phyloP scores from a whole-genome alignment of 2,888 invertebrate species.

The Chloroclysta siterata region DNA sequence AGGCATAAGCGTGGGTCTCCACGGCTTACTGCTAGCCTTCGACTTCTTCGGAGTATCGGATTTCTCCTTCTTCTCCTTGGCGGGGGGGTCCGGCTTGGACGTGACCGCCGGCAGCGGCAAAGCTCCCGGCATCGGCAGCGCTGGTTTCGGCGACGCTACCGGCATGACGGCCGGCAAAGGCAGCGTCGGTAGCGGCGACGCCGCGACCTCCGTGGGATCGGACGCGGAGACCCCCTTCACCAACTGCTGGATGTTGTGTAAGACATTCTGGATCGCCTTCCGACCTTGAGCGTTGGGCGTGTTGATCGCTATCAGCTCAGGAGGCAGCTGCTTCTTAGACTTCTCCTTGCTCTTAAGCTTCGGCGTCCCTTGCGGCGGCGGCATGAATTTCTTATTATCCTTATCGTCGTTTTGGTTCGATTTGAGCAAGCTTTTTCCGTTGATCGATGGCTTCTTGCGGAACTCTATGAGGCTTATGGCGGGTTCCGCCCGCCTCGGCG shows the following conservation, averaged over 20 bases:
- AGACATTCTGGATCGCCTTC: conserved; percentile 76
- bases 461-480: conserved; percentile 74
- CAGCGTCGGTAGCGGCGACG: conserved; percentile 61
- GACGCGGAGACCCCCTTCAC: conserved; percentile 78
- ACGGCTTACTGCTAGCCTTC: conserved; percentile 86
- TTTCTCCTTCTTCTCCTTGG: conserved; percentile 70
- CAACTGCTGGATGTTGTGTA: conserved; percentile 79
- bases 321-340: conserved; percentile 74
- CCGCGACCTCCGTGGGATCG: conserved; percentile 75
- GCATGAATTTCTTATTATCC: conserved; percentile 66
- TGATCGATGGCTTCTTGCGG: conserved; percentile 72
- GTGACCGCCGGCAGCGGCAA: conserved; percentile 2
- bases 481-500: conserved; percentile 61
- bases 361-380: conserved; percentile 62
- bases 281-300: conserved; percentile 77
- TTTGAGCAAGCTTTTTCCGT: conserved; percentile 77
- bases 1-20: conserved; percentile 90
- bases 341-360: conserved; percentile 68
- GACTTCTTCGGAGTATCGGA: conserved; percentile 70
- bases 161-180: conserved; percentile 36
- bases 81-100: conserved; percentile 32
- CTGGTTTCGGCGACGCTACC: conserved; percentile 43
- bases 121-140: neutral
- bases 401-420: conserved; percentile 68
- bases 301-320: conserved; percentile 85